Conservation (phyloP, 1,140 invertebrate genomes). For the Nasonia giraulti region DNA sequence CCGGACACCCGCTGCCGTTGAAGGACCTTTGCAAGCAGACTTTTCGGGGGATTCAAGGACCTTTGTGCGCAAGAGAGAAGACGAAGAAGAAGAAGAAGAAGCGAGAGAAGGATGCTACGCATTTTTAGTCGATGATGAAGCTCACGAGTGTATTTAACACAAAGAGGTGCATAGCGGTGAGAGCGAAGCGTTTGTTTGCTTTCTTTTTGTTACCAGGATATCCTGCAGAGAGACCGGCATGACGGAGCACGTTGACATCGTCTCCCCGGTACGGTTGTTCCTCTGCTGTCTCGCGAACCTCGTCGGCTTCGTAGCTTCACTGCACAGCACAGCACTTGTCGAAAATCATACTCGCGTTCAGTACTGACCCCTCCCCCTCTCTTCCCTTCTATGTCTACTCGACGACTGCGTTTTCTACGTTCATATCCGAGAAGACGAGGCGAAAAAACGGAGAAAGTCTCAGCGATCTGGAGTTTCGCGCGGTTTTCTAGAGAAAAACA, state of each 20-base stretch:
- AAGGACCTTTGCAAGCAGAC: not conserved
- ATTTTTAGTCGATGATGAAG: slow-evolving; percentile 2
- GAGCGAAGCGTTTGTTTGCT: not conserved
- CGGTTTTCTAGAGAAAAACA: not conserved
- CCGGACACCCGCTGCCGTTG: not conserved
- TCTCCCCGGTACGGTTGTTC: slow-evolving; percentile 24
- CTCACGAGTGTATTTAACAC: not conserved
- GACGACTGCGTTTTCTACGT: not conserved
- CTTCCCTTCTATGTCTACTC: not conserved
- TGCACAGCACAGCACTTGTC: slow-evolving; percentile 2
- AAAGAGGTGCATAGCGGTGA: not conserved
- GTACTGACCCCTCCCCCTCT: not conserved
- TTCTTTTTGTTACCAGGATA: slow-evolving; percentile 69
- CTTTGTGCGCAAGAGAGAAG: not conserved
- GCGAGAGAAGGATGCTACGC: not conserved
- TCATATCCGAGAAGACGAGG: not conserved
- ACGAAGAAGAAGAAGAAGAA: not conserved
- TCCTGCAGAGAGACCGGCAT: slow-evolving; percentile 73
- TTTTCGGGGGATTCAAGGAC: slow-evolving; percentile 14
- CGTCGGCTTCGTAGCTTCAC: not conserved
- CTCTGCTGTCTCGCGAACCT: not conserved
- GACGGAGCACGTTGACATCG: slow-evolving; percentile 71
- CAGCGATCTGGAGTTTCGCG: too few relatives aligned
- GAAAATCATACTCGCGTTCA: not conserved
- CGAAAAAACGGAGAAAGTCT: not conserved